Base-by-base conservation (phyloP, 2,113 vertebrate species). In the Bambusicola thoracicus region DNA sequence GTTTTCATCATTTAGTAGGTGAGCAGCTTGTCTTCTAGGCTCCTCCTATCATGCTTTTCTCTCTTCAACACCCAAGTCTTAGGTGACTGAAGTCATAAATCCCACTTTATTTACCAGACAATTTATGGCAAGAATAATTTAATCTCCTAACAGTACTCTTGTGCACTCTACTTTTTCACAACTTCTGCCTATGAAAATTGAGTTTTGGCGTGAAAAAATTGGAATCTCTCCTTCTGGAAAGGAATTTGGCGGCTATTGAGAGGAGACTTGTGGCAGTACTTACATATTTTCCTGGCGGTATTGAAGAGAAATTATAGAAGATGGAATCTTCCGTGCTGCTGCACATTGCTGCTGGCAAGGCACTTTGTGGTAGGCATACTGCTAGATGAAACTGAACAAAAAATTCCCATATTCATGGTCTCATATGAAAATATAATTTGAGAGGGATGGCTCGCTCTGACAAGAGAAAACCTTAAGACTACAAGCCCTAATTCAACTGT, bases 271-370 rank as follows among this genome's bases (percentile, higher is more conserved):
- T 96, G 90, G 87, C 87, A 85, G 32, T 41, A 63, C 55, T 94
- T 93, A 91, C 72, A 36, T 84, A 86, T 94, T 96, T 97, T 94
- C 96, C 95, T 97, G 95, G 94, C 73, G 0, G 7, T 61, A 48
- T 48, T 92, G 62, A 89, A 81, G 69, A 95, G 76, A 72, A 93
- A 83, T 53, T 91, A 75, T 61, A 88, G 61, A 69, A 62, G 58
- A 88, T 88, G 95, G 94, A 96, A 96, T 92, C 94, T 95, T 96
- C 91, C 18, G 0, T 92, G 51, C 46, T 72, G 75, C 43, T 87
- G 48, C 61, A 25, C 34, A 17, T 4, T 78, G 34, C 62, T 91
- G 73, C 68, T 94, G 85, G 90, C 96, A 93, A 73, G 53, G 22
- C 36, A 13, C 69, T 81, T 68, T 69, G 73, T 91, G 80, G 76